Conservation (phyloP, 2,797 vertebrate species). For the Malacoctenus gilli region DNA sequence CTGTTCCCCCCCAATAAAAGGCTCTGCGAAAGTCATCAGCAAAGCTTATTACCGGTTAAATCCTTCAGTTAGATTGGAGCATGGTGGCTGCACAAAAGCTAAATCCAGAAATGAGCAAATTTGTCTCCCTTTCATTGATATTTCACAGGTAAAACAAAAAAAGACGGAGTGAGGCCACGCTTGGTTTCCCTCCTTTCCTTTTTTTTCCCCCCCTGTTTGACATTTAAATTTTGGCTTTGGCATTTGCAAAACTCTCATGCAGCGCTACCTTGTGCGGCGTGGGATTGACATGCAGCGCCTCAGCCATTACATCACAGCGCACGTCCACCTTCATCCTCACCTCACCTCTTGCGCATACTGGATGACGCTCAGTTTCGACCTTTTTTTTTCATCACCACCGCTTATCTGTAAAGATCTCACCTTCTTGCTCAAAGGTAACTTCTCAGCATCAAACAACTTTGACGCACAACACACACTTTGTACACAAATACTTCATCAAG, state of each 20-base stretch:
- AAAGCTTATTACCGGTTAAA: constrained; percentile 1
- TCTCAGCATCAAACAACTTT: too few relatives aligned
- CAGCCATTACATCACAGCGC: background rate
- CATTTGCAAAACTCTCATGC: too few relatives aligned
- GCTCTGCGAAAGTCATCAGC: constrained; percentile 3
- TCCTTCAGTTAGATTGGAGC: background rate
- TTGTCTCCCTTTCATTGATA: background rate
- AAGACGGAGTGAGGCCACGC: background rate
- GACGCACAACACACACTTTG: too few relatives aligned
- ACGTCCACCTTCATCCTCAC: background rate
- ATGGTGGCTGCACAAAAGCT: background rate
- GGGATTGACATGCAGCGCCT: background rate
- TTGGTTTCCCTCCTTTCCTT: background rate
- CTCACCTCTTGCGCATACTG: too few relatives aligned
- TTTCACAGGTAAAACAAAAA: background rate
- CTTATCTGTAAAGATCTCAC: background rate
- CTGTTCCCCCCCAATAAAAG: background rate
- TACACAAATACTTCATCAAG: too few relatives aligned
- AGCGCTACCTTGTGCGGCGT: background rate
- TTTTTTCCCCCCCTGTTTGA: too few relatives aligned
- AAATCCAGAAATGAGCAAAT: constrained; percentile 1
- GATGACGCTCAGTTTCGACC: background rate
- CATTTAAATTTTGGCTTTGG: background rate
- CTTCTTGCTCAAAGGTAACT: too few relatives aligned
- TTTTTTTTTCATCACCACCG: background rate